Percentiles rank a stretch among this genome's conserved stretches.
Conservation (phyloP, 2,888 invertebrate species). For the Habrosyne pyritoides region DNA sequence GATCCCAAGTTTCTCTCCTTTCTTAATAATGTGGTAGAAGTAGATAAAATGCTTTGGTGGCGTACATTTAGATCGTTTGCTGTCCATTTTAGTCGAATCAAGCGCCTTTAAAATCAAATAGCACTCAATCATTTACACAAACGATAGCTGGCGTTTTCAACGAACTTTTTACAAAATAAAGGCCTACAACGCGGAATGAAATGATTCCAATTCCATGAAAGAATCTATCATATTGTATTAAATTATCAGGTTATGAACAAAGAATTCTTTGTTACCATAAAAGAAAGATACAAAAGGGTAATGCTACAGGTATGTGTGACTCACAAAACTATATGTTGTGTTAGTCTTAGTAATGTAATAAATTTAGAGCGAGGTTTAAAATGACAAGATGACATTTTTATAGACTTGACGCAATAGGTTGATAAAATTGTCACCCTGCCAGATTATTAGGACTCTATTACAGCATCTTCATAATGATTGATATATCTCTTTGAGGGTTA, state of each 20-base stretch:
- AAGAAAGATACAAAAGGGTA: neutral
- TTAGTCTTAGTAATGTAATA: conserved; percentile 19
- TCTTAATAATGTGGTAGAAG: too few relatives aligned
- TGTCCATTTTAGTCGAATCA: too few relatives aligned
- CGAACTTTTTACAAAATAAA: too few relatives aligned
- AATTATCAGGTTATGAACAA: neutral
- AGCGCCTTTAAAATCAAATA: too few relatives aligned
- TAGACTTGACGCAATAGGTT: conserved; percentile 22
- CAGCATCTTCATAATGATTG: neutral
- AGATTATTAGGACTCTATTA: conserved; percentile 3
- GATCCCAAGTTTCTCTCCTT: too few relatives aligned
- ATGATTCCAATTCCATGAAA: neutral
- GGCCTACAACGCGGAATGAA: neutral
- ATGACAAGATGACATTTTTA: conserved; percentile 19
- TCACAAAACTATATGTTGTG: conserved; percentile 27
- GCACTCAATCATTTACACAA: too few relatives aligned
- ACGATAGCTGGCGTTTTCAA: too few relatives aligned
- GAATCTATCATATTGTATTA: neutral
- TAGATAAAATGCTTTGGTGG: too few relatives aligned
- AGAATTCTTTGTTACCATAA: neutral
- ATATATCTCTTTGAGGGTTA: neutral
- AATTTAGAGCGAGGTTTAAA: conserved; percentile 25
- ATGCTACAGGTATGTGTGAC: conserved; percentile 22
- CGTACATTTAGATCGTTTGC: too few relatives aligned
- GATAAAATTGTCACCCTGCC: conserved; percentile 20